A percentile compares a stretch with the other conserved stretches of the same genome.
phyloP scores from a whole-genome alignment of 2,797 vertebrate species.

The Oreochromis mossambicus region DNA sequence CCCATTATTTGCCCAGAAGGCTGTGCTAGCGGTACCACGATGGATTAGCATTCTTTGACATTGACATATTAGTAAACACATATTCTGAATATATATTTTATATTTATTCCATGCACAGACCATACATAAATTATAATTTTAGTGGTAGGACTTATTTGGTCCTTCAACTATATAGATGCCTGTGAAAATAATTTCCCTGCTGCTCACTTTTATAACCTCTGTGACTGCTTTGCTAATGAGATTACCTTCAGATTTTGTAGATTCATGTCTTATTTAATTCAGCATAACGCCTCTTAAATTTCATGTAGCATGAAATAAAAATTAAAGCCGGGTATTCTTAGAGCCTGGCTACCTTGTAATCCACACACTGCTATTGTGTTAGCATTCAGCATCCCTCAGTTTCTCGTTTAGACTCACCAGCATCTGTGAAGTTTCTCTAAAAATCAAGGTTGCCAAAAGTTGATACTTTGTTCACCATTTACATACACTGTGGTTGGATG shows the following conservation, averaged over 20 bases:
- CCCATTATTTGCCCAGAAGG: neutral
- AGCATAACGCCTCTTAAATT: neutral
- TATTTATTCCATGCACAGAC: neutral
- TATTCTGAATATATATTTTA: neutral
- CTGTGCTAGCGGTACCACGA: neutral
- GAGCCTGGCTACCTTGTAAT: neutral
- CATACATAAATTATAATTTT: neutral
- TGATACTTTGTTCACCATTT: neutral
- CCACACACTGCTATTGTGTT: neutral
- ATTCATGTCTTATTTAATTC: neutral
- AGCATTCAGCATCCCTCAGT: neutral
- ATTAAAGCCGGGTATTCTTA: neutral
- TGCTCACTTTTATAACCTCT: neutral
- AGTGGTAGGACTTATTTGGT: neutral
- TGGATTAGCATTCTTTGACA: neutral
- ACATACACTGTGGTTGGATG: neutral
- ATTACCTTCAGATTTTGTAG: neutral
- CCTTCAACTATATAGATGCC: accelerated
- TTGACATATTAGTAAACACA: neutral
- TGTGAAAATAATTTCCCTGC: neutral
- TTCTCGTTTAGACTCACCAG: neutral
- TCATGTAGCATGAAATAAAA: neutral
- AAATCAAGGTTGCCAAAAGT: neutral
- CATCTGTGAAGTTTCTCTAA: neutral
- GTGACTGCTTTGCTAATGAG: neutral